Evolutionary conservation across 2,113 vertebrate genomes (phyloP).

Genomic region (Pedionomus torquatus): DNA sequence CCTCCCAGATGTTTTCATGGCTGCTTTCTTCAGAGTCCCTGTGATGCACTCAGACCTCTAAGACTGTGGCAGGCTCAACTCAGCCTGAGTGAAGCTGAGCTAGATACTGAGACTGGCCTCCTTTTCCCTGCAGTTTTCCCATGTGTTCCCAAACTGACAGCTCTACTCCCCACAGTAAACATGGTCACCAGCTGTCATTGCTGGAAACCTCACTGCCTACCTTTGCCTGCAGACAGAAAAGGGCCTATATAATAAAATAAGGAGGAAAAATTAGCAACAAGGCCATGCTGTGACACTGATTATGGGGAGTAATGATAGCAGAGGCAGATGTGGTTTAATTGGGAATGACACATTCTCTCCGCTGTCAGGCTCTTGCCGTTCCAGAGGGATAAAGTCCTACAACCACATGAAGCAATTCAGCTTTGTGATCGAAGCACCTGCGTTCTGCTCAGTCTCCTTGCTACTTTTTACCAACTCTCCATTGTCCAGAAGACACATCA

Average conservation of each 20-base stretch:
- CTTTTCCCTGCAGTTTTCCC: neutral
- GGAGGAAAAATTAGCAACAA: neutral
- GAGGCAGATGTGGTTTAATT: neutral
- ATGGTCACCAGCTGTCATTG: neutral
- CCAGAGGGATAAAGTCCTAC: neutral
- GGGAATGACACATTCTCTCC: neutral
- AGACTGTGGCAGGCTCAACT: neutral
- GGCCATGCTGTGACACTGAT: neutral
- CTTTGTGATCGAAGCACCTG: neutral
- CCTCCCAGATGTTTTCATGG: neutral
- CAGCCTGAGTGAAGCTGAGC: neutral
- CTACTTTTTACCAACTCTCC: neutral
- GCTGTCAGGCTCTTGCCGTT: neutral
- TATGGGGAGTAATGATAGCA: neutral
- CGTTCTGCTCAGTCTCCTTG: neutral
- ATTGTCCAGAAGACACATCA: fast-evolving
- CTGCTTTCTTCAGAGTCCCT: neutral
- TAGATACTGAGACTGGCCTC: neutral
- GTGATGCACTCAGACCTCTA: fast-evolving
- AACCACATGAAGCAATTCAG: fast-evolving
- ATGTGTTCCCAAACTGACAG: neutral
- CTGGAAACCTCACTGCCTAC: neutral
- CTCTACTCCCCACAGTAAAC: neutral
- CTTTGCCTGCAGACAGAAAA: neutral
- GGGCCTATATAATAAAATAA: neutral